A percentile compares a stretch with the other conserved stretches of the same genome.
Evolutionary conservation across 2,888 invertebrate species (phyloP).

Genomic region (Aradus depressus): DNA sequence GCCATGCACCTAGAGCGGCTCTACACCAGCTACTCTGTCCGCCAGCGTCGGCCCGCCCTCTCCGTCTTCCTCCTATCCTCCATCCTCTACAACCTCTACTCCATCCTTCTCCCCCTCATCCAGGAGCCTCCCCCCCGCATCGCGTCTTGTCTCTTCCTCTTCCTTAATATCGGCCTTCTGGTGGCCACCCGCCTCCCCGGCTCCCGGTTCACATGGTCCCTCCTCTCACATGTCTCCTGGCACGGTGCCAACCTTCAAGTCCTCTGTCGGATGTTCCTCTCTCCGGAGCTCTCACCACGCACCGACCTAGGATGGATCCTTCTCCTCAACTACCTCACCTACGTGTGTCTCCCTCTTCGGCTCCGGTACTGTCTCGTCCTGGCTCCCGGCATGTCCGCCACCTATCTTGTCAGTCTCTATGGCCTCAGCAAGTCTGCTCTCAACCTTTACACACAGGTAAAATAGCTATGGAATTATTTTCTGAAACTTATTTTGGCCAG

Average conservation of each 20-base stretch:
- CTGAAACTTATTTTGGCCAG: neutral
- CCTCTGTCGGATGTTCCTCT: conserved; percentile 49
- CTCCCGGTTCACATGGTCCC: conserved; percentile 40
- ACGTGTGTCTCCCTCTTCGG: conserved; percentile 59
- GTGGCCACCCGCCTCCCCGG: conserved; percentile 24
- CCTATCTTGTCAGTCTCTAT: conserved; percentile 48
- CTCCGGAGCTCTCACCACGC: conserved; percentile 47
- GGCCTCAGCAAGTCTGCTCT: conserved; percentile 41
- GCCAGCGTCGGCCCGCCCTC: conserved; percentile 58
- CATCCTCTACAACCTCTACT: conserved; percentile 53
- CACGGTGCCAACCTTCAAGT: conserved; percentile 51
- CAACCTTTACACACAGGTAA: conserved; percentile 31
- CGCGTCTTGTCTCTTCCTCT: conserved; percentile 36
- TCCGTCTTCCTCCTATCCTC: conserved; percentile 56
- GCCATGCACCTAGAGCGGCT: conserved; percentile 54
- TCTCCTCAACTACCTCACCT: conserved; percentile 58
- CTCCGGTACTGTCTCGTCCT: conserved; percentile 50
- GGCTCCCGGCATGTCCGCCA: conserved; percentile 48
- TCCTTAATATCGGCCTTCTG: conserved; percentile 36
- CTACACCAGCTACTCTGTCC: conserved; percentile 58
- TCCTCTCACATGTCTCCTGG: conserved; percentile 55
- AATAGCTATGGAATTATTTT: neutral
- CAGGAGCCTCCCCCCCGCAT: conserved; percentile 32
- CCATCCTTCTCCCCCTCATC: conserved; percentile 42
- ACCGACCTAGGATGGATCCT: conserved; percentile 62